Evolutionary conservation across 2,888 invertebrate genomes (phyloP).

Genomic region (Frankliniella intonsa): DNA sequence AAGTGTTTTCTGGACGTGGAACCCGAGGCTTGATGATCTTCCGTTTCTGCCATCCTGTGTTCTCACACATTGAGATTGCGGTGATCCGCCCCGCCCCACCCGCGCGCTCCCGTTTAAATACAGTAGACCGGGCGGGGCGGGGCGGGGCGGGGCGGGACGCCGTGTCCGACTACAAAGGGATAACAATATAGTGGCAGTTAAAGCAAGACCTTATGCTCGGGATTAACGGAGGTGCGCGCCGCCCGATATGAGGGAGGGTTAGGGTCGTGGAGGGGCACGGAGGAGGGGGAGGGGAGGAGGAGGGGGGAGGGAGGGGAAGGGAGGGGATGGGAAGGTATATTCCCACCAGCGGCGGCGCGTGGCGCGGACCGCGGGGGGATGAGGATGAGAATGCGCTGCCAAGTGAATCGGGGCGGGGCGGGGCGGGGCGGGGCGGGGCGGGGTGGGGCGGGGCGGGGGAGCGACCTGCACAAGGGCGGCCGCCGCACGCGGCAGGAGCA

Average conservation of each 20-base stretch:
- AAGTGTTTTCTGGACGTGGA: too few species aligned
- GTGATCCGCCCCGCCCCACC: too few species aligned
- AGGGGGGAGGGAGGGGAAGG: not conserved
- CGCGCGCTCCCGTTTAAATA: not conserved
- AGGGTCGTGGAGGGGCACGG: not conserved
- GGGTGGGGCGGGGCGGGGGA: too few species aligned
- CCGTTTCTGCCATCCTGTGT: too few species aligned
- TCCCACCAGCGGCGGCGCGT: not conserved
- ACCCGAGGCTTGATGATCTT: too few species aligned
- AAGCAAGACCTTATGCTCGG: not conserved
- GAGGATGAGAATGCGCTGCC: too few species aligned
- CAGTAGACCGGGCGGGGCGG: not conserved
- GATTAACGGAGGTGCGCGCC: conserved; percentile 12
- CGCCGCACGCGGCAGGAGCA: too few species aligned
- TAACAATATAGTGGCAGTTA: conserved; percentile 22
- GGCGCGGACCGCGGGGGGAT: not conserved
- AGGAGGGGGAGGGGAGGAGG: not conserved
- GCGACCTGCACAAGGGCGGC: too few species aligned
- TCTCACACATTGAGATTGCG: too few species aligned
- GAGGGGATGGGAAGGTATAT: not conserved
- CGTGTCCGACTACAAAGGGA: not conserved
- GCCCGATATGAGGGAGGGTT: not conserved
- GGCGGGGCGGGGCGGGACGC: too few species aligned
- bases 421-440: not conserved
- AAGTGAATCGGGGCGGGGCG: too few species aligned